phyloP scores from a whole-genome alignment of 2,113 vertebrate genomes.

The Stigmatopora nigra region DNA sequence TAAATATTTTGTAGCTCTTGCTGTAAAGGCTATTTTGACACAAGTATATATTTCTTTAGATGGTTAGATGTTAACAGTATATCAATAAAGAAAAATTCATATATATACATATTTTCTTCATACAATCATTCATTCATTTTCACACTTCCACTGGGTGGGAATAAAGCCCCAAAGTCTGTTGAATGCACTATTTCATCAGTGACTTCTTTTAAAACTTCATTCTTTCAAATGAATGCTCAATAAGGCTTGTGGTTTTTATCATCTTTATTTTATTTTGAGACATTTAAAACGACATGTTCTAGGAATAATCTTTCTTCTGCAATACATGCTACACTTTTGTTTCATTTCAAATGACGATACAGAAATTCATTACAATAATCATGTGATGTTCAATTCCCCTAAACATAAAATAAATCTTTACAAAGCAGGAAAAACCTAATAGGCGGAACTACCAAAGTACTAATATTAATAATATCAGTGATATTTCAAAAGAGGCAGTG shows the following conservation, averaged over 20 bases:
- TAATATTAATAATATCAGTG: background rate
- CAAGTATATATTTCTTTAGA: background rate
- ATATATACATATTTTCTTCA: no score
- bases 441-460: background rate
- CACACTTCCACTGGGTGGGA: no score
- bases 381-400: background rate
- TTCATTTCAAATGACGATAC: no score
- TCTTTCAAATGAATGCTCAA: background rate
- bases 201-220: background rate
- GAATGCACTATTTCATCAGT: no score
- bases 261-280: background rate
- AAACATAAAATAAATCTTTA: background rate
- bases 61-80: no score
- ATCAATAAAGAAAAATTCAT: no score
- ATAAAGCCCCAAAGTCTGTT: no score
- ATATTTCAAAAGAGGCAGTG: background rate
- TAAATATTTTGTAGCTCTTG: conserved; percentile 18
- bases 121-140: no score
- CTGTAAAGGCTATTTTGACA: conserved; percentile 9
- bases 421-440: background rate
- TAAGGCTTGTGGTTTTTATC: background rate
- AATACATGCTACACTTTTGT: background rate
- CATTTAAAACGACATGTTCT: background rate
- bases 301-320: background rate
- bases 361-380: background rate